Conservation (phyloP, 2,113 vertebrate genomes). For the Marmota flaviventris region DNA sequence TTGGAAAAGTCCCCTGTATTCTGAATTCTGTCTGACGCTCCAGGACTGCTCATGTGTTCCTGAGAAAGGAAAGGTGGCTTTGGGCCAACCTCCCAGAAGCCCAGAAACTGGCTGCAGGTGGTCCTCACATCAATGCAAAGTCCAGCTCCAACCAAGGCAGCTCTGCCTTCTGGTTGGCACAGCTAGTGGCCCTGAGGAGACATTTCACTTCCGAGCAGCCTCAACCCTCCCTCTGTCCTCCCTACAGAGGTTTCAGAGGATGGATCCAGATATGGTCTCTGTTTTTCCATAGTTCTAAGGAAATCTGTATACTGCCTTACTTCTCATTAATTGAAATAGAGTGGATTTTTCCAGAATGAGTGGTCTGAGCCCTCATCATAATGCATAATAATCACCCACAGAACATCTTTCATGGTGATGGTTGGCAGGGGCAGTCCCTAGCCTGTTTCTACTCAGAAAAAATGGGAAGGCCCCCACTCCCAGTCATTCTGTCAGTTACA, state of each 20-base stretch:
- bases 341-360: neutral
- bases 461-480: neutral
- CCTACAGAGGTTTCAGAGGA: neutral
- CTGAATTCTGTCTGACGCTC: neutral
- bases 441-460: neutral
- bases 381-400: neutral
- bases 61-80: neutral
- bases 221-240: neutral
- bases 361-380: neutral
- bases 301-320: neutral
- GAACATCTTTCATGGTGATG: neutral
- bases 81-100: neutral
- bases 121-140: neutral
- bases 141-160: too few species aligned
- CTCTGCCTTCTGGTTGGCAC: neutral
- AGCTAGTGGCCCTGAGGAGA: neutral
- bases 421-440: neutral
- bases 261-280: neutral
- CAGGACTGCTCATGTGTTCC: neutral
- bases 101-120: fast-evolving
- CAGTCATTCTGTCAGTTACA: too few species aligned
- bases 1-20: neutral
- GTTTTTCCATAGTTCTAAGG: neutral
- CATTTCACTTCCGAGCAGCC: neutral
- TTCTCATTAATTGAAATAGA: slow-evolving; percentile 51